phyloP scores from a whole-genome alignment of 2,888 invertebrate genomes.

The Pristionchus arcanus region DNA sequence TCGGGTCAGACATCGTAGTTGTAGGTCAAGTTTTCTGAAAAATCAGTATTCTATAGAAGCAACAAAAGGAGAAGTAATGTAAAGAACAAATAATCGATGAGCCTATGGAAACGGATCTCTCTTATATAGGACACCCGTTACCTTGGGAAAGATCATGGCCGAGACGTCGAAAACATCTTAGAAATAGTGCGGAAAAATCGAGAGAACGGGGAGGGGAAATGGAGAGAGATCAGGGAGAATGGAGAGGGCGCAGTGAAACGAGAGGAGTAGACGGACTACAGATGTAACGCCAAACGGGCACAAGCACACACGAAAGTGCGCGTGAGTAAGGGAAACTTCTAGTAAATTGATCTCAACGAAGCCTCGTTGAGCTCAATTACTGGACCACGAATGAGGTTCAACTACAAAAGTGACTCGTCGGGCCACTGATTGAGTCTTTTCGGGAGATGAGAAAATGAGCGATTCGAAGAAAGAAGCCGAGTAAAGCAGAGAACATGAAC shows the following conservation, averaged over 20 bases:
- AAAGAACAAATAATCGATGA: background rate
- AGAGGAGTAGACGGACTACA: background rate
- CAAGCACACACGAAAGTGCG: too few species aligned
- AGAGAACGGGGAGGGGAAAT: background rate
- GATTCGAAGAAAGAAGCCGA: background rate
- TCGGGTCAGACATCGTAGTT: too few species aligned
- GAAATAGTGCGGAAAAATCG: background rate
- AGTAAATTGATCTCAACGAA: too few species aligned
- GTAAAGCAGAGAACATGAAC: background rate
- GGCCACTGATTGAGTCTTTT: background rate
- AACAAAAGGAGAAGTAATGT: too few species aligned
- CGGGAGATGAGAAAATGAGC: background rate
- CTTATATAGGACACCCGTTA: background rate
- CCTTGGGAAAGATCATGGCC: background rate
- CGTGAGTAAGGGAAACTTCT: too few species aligned
- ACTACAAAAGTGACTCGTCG: too few species aligned
- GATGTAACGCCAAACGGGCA: too few species aligned
- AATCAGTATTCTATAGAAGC: too few species aligned
- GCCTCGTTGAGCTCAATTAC: too few species aligned
- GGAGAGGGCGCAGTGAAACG: background rate
- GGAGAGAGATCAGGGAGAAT: too few species aligned
- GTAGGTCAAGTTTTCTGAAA: too few species aligned
- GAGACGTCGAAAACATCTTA: background rate
- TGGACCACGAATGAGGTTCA: too few species aligned
- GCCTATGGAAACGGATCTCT: background rate